Conservation (phyloP, 2,888 invertebrate genomes). For the Chrysolina haemoptera region DNA sequence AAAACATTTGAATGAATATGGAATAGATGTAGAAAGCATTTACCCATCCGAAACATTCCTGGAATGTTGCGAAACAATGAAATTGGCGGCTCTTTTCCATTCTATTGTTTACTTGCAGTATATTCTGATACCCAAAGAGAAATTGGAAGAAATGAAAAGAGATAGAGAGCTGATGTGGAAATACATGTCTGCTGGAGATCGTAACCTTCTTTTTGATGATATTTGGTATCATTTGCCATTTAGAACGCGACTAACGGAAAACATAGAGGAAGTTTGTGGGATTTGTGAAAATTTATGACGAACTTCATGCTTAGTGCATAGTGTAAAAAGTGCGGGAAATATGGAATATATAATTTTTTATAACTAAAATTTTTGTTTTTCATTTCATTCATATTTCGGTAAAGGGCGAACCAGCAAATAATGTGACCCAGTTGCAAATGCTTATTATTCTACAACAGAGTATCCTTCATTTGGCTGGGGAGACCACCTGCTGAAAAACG, state of each 20-base stretch:
- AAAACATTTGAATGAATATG: neutral
- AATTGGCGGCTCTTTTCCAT: slow-evolving; percentile 2
- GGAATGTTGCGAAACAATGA: neutral
- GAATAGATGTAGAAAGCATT: neutral
- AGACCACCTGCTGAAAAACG: too few relatives aligned
- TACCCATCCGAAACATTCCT: neutral
- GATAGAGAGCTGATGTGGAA: neutral
- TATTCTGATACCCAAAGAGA: slow-evolving; percentile 1
- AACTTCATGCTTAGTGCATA: neutral
- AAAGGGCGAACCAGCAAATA: too few relatives aligned
- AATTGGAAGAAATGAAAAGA: neutral
- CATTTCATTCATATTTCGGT: too few relatives aligned
- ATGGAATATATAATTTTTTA: too few relatives aligned
- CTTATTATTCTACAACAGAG: too few relatives aligned
- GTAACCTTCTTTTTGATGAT: neutral
- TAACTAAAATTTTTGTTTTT: too few relatives aligned
- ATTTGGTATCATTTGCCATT: slow-evolving; percentile 9
- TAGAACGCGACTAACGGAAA: neutral
- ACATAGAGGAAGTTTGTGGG: neutral
- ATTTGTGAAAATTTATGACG: neutral
- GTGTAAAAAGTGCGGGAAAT: too few relatives aligned
- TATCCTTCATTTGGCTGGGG: too few relatives aligned
- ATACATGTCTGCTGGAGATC: neutral
- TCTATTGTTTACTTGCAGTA: neutral
- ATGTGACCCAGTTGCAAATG: too few relatives aligned